Base-by-base conservation (phyloP, 2,113 vertebrate genomes). In the Forbesichthys papilliferus region DNA sequence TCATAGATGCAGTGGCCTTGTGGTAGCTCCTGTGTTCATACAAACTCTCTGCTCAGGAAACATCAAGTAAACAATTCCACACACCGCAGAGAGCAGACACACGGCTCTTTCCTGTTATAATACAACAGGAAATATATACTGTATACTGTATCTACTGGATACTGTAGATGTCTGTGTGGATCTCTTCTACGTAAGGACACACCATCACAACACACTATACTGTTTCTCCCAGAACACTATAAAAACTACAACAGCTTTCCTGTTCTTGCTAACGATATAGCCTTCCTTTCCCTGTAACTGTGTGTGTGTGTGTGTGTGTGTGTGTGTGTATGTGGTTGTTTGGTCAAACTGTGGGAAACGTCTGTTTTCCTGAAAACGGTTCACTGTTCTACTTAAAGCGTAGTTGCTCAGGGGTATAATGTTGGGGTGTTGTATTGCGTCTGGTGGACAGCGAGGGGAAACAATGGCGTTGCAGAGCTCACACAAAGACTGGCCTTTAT, bases 401-500 rank as follows among this genome's bases (percentile, higher is more conserved):
- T 33, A 53, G 60, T 54, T 1, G 9, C 42, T 82, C 47, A 52
- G 54, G 27, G 57, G 49, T 47, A 4, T 55, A 79, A 79, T 60
- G 49, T 64, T 27, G n/a, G 63, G 72, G 84, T 84, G 87, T 91
- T 84, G 76, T 68, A 64, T 90, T 90, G 73, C 80, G 16, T 84
- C 84, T 88, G 81, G 77, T 81, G 66, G 81, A 87, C 75, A 70
- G 71, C 48, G 18, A 75, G 66, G 27, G 73, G 69, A 84, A 84
- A 90, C 87, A 90, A 88, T 84, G 71, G 78, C 58, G 68, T 69
- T 63, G 81, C 72, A 73, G 72, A 75, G 59, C 70, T 58, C 74
- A 80, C 78, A 91, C 83, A 90, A 88, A 90, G 87, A 80, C 71
- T 14, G 58, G 74, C 77, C 77, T 91, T 81, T 73, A 86, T 84